Base-by-base conservation (phyloP, 2,797 vertebrate species). In the Eospalax fontanierii region DNA sequence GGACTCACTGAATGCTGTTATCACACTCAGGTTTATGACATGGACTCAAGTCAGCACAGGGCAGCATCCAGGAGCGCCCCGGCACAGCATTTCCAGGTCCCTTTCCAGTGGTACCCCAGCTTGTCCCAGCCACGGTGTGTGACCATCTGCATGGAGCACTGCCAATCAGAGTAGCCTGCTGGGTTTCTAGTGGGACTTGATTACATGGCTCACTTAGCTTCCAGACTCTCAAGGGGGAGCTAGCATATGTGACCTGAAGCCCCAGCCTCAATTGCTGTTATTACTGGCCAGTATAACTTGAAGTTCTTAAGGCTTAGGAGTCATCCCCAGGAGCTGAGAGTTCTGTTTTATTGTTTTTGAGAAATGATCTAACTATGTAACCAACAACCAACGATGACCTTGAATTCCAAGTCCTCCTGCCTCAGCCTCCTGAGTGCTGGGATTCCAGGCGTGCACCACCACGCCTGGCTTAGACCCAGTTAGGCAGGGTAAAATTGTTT, bases 31-130 rank as follows among this genome's bases (percentile, higher is more conserved):
- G 12, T 68, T 71, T 71, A 43, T 81, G 68, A 76, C 59, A 65
- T n/a, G 63, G 59, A 35, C 46, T 66, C 73, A 28, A 26, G n/a
- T 79, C 70, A 83, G 66, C 89, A 2, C 1, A 7, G 28, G n/a
- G 35, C 2, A 7, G 40, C 22, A 40, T 18, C 35, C 16, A 0
- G 3, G 65, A 80, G 61, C 28, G 38, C 40, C 61, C 57, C n/a
- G 12, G 12, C 15, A 35, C 35, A 33, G 76, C 50, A n/a, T 82
- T 46, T 81, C 90, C 46, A 7, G 6, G 10, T 50, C 40, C 50
- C 59, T 14, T 1, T 12, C 30, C 28, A 0, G 2, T 35, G 24
- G 35, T 4, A n/a, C 26, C 22, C 22, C 0, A 0, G 40, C 24
- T 30, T 68, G 30, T 54, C 71, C 91, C 43, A 16, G 24, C 40